Conservation (phyloP, 2,797 vertebrate species). For the Notolepis coatsorum region DNA sequence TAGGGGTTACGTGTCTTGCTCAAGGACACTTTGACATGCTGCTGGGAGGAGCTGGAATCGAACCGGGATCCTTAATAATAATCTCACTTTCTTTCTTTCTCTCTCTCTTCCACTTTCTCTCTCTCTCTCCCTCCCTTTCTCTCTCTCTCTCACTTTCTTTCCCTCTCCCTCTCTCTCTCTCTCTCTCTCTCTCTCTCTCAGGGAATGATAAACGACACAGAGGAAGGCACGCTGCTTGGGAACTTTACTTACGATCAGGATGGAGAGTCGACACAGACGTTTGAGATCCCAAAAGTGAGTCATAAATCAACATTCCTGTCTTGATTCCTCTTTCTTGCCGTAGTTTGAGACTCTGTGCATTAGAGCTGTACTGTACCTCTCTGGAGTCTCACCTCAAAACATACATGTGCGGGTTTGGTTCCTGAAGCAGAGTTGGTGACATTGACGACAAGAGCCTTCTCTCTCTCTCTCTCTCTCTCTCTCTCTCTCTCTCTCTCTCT, state of each 20-base stretch:
- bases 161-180: neutral
- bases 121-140: neutral
- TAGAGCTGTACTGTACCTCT: too few species aligned
- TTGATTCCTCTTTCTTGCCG: neutral
- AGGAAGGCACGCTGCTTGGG: constrained; percentile 86
- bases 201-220: constrained; percentile 87
- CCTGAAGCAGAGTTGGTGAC: too few species aligned
- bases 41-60: too few species aligned
- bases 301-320: too few species aligned
- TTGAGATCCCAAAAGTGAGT: constrained; percentile 87
- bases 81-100: too few species aligned
- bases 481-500: constrained; percentile 15
- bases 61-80: too few species aligned
- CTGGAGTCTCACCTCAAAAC: too few species aligned
- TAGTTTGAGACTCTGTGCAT: too few species aligned
- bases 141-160: neutral
- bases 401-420: too few species aligned
- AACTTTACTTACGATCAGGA: constrained; percentile 87
- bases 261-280: constrained; percentile 89
- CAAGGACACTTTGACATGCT: too few species aligned
- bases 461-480: constrained; percentile 16
- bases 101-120: neutral
- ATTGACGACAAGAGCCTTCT: too few species aligned
- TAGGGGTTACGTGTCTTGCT: too few species aligned
- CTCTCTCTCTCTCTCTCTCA: constrained; percentile 44